Conservation (phyloP, 2,113 vertebrate genomes). For the Limnothrissa miodon region DNA sequence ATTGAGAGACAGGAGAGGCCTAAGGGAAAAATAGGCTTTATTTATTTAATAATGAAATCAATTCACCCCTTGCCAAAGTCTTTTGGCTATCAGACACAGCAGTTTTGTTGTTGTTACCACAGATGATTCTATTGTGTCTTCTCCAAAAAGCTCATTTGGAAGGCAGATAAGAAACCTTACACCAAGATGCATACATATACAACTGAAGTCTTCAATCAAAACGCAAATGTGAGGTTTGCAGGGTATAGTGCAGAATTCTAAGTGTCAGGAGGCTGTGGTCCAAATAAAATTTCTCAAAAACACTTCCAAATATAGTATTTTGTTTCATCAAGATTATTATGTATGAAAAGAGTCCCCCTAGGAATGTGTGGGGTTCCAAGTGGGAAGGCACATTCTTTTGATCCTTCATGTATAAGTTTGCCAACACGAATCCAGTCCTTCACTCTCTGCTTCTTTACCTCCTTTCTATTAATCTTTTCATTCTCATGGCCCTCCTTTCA, state of each 20-base stretch:
- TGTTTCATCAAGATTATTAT: neutral
- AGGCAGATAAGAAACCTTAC: neutral
- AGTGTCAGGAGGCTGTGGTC: slow-evolving; percentile 1
- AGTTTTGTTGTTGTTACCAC: neutral
- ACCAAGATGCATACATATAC: neutral
- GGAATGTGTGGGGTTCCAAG: too few species aligned
- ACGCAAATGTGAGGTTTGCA: neutral
- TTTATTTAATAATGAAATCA: neutral
- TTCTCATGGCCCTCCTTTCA: neutral
- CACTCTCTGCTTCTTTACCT: neutral
- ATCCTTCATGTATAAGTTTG: slow-evolving; percentile 38
- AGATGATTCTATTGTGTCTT: neutral
- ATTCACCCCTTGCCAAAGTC: neutral
- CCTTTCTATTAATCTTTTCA: neutral
- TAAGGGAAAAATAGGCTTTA: neutral
- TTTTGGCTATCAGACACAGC: neutral
- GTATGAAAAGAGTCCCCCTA: neutral
- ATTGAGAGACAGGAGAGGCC: neutral
- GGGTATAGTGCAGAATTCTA: neutral
- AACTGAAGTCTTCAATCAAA: slow-evolving; percentile 10
- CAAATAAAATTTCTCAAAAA: neutral
- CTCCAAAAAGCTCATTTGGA: neutral
- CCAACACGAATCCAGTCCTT: slow-evolving; percentile 22
- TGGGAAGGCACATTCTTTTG: slow-evolving; percentile 29
- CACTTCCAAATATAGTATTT: neutral